Evolutionary conservation across 1,140 invertebrate genomes (phyloP), one percentile per base, ranked within the genome.

Genomic region (Leptonema lineaticorne): DNA sequence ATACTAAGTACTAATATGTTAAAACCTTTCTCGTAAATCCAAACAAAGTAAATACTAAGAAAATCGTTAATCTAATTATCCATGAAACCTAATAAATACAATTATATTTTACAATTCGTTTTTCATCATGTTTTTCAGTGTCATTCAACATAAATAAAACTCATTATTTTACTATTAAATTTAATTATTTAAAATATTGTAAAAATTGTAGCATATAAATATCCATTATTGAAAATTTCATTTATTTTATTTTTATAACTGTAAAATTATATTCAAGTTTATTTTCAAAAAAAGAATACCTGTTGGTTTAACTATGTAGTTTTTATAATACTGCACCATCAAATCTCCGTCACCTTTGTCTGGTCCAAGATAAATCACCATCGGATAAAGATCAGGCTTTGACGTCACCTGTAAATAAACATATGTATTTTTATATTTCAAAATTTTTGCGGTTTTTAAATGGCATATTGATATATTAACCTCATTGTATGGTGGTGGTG

Each of bases 241-340:
- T n/a, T n/a, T n/a, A n/a, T n/a, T n/a, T n/a, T n/a, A n/a, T n/a
- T n/a, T n/a, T n/a, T n/a, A n/a, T n/a, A n/a, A n/a, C n/a, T n/a
- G n/a, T n/a, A n/a, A n/a, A n/a, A n/a, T n/a, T n/a, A n/a, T n/a
- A n/a, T 8, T 8, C 30, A 37, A n/a, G 30, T 37, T 37, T 14
- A 37, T 37, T 8, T 37, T 37, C n/a, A n/a, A n/a, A n/a, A n/a
- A n/a, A n/a, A n/a, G 11, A 45, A 45, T 45, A 87, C 86, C 87
- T 70, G 85, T 84, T 20, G 87, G 87, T 46, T 87, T 82, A 65
- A 88, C 87, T 63, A 90, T 88, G 75, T 89, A 89, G 75, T 89
- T 89, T 62, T 87, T 84, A 79, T 92, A 92, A 77, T 92, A 92
- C 73, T 92, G 90, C 62, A 92, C 90, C 84, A 93, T 92, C 30